Conservation (phyloP, 2,888 invertebrate genomes). For the Lapara coniferarum region DNA sequence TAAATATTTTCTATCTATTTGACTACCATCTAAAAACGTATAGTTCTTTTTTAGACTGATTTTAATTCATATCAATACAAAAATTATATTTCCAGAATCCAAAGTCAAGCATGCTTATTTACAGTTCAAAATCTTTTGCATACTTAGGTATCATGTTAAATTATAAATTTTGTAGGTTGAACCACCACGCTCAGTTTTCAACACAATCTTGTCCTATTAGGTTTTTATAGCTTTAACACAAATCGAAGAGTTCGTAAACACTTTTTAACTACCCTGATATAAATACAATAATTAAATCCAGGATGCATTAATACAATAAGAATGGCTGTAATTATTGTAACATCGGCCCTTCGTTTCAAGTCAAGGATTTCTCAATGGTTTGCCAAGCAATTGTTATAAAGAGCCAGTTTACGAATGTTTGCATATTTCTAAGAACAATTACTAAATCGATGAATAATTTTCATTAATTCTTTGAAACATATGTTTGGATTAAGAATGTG, state of each 20-base stretch:
- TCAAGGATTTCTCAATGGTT: slow-evolving; percentile 41
- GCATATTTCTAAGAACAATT: slow-evolving; percentile 14
- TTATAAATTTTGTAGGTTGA: neutral
- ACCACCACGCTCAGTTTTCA: neutral
- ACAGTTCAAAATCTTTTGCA: too few species aligned
- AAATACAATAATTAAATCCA: slow-evolving; percentile 28
- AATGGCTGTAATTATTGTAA: slow-evolving; percentile 36
- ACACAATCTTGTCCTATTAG: neutral
- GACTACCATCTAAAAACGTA: too few species aligned
- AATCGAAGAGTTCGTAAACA: neutral
- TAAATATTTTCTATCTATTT: too few species aligned
- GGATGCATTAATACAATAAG: slow-evolving; percentile 38
- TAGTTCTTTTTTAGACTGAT: too few species aligned
- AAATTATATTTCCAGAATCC: too few species aligned
- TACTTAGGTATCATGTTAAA: neutral
- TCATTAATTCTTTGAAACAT: slow-evolving; percentile 2
- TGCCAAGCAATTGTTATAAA: slow-evolving; percentile 10
- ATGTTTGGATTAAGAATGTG: slow-evolving; percentile 24
- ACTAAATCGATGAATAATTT: slow-evolving; percentile 6
- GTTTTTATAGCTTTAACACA: neutral
- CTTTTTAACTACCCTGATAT: neutral
- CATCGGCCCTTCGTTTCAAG: slow-evolving; percentile 39
- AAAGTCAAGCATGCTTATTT: too few species aligned
- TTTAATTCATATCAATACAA: too few species aligned
- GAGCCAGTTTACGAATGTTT: slow-evolving; percentile 5